These are phyloP conservation scores for Hylaea fasciaria DNA, from an alignment of 2,888 invertebrate species.

Conservation along the genomic window DNA sequence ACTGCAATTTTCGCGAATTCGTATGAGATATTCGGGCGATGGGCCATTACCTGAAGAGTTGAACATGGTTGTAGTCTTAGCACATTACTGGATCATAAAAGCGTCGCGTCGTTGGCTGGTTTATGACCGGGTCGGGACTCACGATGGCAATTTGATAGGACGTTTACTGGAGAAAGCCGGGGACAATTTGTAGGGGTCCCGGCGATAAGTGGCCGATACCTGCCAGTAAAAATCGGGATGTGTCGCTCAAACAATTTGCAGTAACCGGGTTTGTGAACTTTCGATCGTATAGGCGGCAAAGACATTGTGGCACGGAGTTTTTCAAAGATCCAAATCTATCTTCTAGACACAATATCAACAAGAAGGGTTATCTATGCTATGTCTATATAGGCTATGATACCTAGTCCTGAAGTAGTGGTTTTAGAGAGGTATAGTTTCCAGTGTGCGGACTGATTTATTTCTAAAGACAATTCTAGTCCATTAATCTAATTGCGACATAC, in stretches of 20 bases:
- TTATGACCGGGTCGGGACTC: slow-evolving; percentile 76
- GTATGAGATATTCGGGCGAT: slow-evolving; percentile 36
- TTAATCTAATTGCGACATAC: slow-evolving; percentile 4
- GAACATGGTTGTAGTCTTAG: slow-evolving; percentile 50
- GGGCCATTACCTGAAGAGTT: slow-evolving; percentile 23
- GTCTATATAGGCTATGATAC: too few relatives aligned
- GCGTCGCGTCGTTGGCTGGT: slow-evolving; percentile 67
- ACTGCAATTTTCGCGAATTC: slow-evolving; percentile 35
- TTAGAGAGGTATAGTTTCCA: too few relatives aligned
- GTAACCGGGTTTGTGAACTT: slow-evolving; percentile 41
- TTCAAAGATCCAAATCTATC: not conserved
- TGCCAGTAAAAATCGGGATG: slow-evolving; percentile 57
- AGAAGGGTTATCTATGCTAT: too few relatives aligned
- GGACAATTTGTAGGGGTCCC: slow-evolving; percentile 69
- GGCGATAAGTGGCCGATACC: slow-evolving; percentile 64
- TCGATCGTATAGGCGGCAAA: slow-evolving; percentile 14
- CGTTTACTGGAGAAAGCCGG: slow-evolving; percentile 70
- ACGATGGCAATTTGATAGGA: slow-evolving; percentile 80
- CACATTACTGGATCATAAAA: slow-evolving; percentile 75
- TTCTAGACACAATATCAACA: too few relatives aligned
- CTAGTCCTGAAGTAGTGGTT: too few relatives aligned
- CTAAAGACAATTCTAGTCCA: not conserved
- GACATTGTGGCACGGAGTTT: not conserved
- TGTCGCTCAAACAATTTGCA: slow-evolving; percentile 54
- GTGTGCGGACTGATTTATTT: too few relatives aligned